phyloP scores from a whole-genome alignment of 2,888 invertebrate genomes.

The Apeira syringaria region DNA sequence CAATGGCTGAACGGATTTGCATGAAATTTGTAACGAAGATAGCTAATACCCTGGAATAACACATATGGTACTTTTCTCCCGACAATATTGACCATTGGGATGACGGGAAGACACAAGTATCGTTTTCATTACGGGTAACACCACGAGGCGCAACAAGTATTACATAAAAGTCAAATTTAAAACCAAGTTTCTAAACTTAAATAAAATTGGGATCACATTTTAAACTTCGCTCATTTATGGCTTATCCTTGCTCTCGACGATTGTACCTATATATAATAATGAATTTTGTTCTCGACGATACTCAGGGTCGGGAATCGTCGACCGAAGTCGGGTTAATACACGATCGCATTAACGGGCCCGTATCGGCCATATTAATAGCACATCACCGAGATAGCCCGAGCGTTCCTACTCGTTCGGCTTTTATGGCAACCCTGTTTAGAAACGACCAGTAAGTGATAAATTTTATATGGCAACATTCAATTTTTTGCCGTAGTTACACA shows the following conservation, averaged over 20 bases:
- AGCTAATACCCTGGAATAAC: no score
- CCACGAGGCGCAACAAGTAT: no score
- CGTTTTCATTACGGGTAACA: no score
- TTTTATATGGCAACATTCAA: conserved; percentile 44
- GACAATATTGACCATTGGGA: no score
- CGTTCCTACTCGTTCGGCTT: conserved; percentile 30
- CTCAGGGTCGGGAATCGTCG: conserved; percentile 7
- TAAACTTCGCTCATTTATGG: conserved; percentile 2
- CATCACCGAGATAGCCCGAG: conserved; percentile 68
- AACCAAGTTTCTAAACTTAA: conserved; percentile 2
- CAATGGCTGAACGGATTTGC: no score
- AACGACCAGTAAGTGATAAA: conserved; percentile 36
- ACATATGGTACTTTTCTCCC: no score
- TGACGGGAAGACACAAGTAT: no score
- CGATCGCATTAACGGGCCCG: conserved; percentile 62
- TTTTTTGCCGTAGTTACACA: conserved; percentile 36
- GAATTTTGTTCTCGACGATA: conserved; percentile 8
- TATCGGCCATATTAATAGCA: conserved; percentile 74
- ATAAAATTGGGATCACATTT: conserved; percentile 9
- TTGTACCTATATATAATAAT: conserved; percentile 15
- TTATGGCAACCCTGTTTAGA: conserved; percentile 43
- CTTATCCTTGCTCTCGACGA: conserved; percentile 1
- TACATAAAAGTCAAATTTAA: neutral
- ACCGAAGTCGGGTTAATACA: conserved; percentile 46
- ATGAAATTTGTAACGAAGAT: no score